phyloP scores from a whole-genome alignment of 2,113 vertebrate genomes.

The cat (Felis catus) region DNA sequence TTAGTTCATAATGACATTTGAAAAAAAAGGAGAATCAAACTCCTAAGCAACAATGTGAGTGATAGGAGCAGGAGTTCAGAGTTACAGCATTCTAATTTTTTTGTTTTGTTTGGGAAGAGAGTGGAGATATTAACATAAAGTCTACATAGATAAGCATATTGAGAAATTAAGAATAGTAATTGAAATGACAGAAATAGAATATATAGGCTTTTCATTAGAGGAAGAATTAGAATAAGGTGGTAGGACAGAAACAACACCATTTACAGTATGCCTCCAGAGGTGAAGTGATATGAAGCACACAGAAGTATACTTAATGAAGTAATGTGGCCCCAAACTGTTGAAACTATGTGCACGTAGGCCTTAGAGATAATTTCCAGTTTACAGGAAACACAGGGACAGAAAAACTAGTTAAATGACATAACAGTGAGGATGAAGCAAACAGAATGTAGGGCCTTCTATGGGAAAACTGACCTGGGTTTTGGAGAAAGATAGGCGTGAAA shows the following conservation, averaged over 20 bases:
- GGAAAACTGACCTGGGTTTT: background rate
- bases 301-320: background rate
- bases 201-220: background rate
- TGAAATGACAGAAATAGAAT: background rate
- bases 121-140: background rate
- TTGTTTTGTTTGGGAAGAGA: background rate
- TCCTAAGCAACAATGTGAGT: background rate
- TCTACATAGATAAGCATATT: background rate
- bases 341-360: background rate
- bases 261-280: background rate
- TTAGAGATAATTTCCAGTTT: conserved; percentile 30
- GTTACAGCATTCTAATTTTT: background rate
- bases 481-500: background rate
- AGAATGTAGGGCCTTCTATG: background rate
- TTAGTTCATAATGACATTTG: background rate
- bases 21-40: background rate
- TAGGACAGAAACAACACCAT: background rate
- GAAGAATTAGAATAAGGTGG: background rate
- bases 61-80: background rate
- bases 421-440: background rate
- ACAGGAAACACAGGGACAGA: background rate
- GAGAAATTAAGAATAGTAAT: background rate
- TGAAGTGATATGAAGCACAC: background rate
- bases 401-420: background rate
- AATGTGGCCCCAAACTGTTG: background rate